These are phyloP conservation scores for Eubucco bourcierii DNA, from an alignment of 2,113 vertebrate genomes.

Conservation along the genomic window DNA sequence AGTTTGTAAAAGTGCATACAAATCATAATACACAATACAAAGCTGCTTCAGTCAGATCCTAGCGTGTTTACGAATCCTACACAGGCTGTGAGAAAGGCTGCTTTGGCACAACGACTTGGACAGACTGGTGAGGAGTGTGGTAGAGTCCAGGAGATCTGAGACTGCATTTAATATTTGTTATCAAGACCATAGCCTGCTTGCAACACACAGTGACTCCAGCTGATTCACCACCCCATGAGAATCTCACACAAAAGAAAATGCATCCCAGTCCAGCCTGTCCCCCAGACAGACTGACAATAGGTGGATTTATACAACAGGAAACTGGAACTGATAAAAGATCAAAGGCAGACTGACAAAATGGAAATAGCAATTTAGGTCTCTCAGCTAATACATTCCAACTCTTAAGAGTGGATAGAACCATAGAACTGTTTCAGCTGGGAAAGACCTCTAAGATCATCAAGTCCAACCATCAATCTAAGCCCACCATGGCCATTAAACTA, in stretches of 20 bases:
- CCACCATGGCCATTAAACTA: too few species aligned
- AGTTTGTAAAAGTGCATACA: conserved; percentile 53
- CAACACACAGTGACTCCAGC: background rate
- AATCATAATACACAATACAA: conserved; percentile 50
- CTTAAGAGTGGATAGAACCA: background rate
- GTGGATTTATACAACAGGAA: background rate
- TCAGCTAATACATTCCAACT: background rate
- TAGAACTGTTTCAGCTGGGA: too few species aligned
- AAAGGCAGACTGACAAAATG: background rate
- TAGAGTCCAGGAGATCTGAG: background rate
- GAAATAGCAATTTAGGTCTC: background rate
- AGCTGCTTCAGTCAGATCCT: conserved; percentile 48
- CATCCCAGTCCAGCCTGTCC: background rate
- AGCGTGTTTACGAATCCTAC: background rate
- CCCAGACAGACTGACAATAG: background rate
- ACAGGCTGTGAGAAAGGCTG: conserved; percentile 48
- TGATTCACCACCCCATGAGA: background rate
- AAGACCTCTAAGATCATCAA: too few species aligned
- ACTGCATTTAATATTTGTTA: background rate
- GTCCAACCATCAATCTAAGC: too few species aligned
- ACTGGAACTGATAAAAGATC: background rate
- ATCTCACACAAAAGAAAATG: background rate
- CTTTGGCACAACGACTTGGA: conserved; percentile 22
- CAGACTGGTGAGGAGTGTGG: background rate
- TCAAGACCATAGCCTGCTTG: background rate